Conservation (phyloP, 1,140 invertebrate species). For the Neelides sp. region DNA sequence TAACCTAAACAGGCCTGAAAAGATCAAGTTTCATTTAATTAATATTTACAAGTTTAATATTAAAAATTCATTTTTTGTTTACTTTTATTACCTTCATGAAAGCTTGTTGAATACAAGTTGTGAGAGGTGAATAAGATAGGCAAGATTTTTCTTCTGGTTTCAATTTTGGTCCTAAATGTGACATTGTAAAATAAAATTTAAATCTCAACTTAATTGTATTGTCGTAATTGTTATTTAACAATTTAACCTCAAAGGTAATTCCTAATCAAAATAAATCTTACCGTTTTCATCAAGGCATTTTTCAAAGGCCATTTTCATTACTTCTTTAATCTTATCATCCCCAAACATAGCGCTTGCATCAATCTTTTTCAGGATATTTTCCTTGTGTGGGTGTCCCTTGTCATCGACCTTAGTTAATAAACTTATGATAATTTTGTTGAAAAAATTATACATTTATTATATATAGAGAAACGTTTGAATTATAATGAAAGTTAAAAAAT, state of each 20-base stretch:
- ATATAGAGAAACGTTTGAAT: neutral
- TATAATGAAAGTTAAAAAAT: neutral
- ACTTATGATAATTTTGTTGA: neutral
- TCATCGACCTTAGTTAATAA: conserved; percentile 13
- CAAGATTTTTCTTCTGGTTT: conserved; percentile 8
- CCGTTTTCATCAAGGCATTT: conserved; percentile 19
- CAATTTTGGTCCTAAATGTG: neutral
- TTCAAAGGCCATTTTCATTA: conserved; percentile 9
- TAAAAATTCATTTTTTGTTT: neutral
- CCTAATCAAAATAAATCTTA: neutral
- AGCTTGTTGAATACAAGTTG: conserved; percentile 7
- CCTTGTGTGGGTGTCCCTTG: conserved; percentile 23
- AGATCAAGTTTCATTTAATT: too few relatives aligned
- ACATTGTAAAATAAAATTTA: conserved; percentile 5
- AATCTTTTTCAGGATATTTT: conserved; percentile 18
- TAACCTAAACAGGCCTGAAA: too few relatives aligned
- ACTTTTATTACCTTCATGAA: conserved; percentile 11
- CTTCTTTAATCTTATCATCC: conserved; percentile 9
- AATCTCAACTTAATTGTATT: neutral
- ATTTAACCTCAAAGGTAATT: neutral
- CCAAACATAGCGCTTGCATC: conserved; percentile 8
- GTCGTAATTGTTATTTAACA: neutral
- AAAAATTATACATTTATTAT: neutral
- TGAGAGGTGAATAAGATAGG: conserved; percentile 4
- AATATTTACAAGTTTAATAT: neutral